Evolutionary conservation across 2,888 invertebrate species (phyloP).

Genomic region (Philopedon plagiatum): DNA sequence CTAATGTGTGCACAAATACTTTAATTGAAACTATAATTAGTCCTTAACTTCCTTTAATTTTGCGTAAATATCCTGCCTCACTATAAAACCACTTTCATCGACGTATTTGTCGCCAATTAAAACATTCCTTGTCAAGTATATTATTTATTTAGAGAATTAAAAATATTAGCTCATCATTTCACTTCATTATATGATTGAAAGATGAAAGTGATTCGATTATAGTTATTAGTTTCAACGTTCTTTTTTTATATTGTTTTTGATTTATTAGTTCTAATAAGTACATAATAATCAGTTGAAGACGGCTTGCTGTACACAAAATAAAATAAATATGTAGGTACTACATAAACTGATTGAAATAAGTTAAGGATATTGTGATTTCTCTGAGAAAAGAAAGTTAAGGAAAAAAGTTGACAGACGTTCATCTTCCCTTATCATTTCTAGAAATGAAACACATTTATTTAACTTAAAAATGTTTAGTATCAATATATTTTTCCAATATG

Average conservation of each 20-base stretch:
- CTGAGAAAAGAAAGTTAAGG: too few species aligned
- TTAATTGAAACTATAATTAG: constrained; percentile 43
- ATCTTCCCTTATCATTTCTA: too few species aligned
- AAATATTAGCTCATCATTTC: constrained; percentile 28
- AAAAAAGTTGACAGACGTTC: too few species aligned
- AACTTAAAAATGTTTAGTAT: too few species aligned
- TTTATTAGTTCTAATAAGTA: not conserved
- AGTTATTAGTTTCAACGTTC: not conserved
- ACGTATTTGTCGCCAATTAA: constrained; percentile 46
- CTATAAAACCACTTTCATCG: constrained; percentile 39
- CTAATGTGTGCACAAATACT: constrained; percentile 22
- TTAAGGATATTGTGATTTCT: too few species aligned
- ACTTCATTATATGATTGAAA: constrained; percentile 7
- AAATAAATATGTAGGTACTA: too few species aligned
- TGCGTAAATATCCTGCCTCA: constrained; percentile 43
- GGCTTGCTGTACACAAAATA: too few species aligned
- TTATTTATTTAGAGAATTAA: constrained; percentile 8
- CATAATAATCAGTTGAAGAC: not conserved
- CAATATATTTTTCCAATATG: too few species aligned
- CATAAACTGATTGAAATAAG: too few species aligned
- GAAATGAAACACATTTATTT: too few species aligned
- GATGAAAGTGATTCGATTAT: constrained; percentile 24
- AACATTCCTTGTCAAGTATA: constrained; percentile 22
- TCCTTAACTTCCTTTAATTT: constrained; percentile 39
- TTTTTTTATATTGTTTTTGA: not conserved